Evolutionary conservation across 2,797 vertebrate genomes (phyloP).

Genomic region (Oreonectes daqikongensis): DNA sequence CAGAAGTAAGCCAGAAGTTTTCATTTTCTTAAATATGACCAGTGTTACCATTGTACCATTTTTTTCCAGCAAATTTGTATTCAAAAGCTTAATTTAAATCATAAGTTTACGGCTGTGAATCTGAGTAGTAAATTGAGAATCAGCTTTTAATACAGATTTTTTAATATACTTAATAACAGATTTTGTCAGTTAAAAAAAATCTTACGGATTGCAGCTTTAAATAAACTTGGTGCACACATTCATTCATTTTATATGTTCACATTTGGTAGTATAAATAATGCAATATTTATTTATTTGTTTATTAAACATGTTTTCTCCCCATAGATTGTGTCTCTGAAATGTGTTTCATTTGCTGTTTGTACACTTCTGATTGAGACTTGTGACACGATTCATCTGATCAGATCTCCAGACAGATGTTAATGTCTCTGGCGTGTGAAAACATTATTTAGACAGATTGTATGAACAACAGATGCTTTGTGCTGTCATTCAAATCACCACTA

Average conservation of each 20-base stretch:
- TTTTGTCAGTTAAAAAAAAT: too few relatives aligned
- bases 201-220: not conserved
- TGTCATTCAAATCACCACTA: constrained; percentile 54
- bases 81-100: too few relatives aligned
- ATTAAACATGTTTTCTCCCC: not conserved
- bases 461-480: constrained; percentile 56
- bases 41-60: too few relatives aligned
- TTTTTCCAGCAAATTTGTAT: too few relatives aligned
- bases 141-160: too few relatives aligned
- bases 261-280: not conserved
- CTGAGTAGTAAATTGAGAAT: too few relatives aligned
- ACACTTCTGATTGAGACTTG: not conserved
- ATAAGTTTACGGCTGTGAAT: too few relatives aligned
- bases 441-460: constrained; percentile 33
- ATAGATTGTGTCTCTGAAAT: not conserved
- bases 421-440: too few relatives aligned
- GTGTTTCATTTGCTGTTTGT: not conserved
- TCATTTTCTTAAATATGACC: too few relatives aligned
- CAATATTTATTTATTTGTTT: not conserved
- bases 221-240: not conserved
- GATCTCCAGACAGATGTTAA: constrained; percentile 6
- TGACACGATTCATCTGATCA: constrained; percentile 3
- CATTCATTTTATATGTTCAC: not conserved
- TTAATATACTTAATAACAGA: too few relatives aligned
- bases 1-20: too few relatives aligned